phyloP scores from a whole-genome alignment of 2,113 vertebrate genomes.

The Rhadina sibilatrix region DNA sequence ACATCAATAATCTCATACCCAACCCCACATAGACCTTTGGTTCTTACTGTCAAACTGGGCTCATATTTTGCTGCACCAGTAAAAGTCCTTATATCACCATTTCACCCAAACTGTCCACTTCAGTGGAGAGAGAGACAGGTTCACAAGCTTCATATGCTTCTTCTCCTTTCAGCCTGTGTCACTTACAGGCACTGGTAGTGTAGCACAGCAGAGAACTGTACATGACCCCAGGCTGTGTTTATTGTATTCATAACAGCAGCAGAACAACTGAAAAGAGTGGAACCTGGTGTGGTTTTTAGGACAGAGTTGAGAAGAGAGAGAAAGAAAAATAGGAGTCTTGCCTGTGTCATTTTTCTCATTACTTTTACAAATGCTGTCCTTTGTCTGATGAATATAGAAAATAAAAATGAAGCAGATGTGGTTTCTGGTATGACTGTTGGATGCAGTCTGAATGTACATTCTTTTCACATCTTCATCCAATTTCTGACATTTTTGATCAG shows the following conservation, averaged over 20 bases:
- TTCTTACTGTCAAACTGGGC: background rate
- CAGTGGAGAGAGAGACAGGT: background rate
- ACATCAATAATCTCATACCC: background rate
- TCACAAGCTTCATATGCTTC: background rate
- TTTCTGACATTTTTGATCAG: background rate
- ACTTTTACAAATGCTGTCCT: background rate
- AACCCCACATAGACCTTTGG: background rate
- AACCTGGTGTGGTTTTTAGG: slow-evolving; percentile 24
- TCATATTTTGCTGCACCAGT: background rate
- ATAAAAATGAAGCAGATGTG: background rate
- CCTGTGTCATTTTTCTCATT: background rate
- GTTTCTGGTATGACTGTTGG: background rate
- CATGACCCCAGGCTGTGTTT: background rate
- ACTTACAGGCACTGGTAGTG: background rate
- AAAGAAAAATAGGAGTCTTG: background rate
- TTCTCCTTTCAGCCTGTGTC: background rate
- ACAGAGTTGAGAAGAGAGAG: background rate
- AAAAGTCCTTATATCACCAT: background rate
- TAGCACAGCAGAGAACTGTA: background rate
- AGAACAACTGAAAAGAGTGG: slow-evolving; percentile 25
- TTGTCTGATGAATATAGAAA: background rate
- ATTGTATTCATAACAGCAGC: background rate
- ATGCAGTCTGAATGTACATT: background rate
- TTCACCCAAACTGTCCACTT: background rate
- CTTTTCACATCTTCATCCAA: background rate